Percentiles rank a stretch among this genome's conserved stretches.
Evolutionary conservation across 2,888 invertebrate genomes (phyloP).

Genomic region (Erpobdella octoculata): DNA sequence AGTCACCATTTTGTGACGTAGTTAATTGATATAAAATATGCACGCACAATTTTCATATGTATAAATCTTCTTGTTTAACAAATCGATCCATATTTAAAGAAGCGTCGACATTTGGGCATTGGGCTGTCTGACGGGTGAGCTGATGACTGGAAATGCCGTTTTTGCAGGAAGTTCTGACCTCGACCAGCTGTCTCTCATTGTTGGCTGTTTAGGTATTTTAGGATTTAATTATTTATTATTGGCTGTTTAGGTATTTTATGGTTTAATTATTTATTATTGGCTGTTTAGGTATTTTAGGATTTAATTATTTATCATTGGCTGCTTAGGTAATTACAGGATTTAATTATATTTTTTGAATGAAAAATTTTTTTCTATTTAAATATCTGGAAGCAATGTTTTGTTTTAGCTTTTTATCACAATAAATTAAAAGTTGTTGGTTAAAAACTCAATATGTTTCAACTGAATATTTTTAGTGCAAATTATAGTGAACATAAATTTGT

Average conservation of each 20-base stretch:
- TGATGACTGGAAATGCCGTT: constrained; percentile 75
- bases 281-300: constrained; percentile 59
- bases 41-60: neutral
- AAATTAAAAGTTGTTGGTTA: no score
- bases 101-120: constrained; percentile 78
- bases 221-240: constrained; percentile 57
- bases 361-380: no score
- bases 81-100: no score
- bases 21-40: no score
- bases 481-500: no score
- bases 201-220: constrained; percentile 63
- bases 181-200: constrained; percentile 75
- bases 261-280: constrained; percentile 60
- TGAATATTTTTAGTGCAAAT: no score
- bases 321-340: constrained; percentile 58
- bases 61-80: constrained; percentile 7
- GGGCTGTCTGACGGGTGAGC: constrained; percentile 75
- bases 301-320: constrained; percentile 61
- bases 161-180: constrained; percentile 84
- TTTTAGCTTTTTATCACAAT: no score
- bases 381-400: no score
- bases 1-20: no score
- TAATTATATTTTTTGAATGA: neutral
- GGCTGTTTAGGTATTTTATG: constrained; percentile 62
- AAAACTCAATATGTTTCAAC: no score